Evolutionary conservation across 2,113 vertebrate genomes (phyloP), one percentile per base, ranked within the genome.

Genomic region (Scartelaos histophorus): DNA sequence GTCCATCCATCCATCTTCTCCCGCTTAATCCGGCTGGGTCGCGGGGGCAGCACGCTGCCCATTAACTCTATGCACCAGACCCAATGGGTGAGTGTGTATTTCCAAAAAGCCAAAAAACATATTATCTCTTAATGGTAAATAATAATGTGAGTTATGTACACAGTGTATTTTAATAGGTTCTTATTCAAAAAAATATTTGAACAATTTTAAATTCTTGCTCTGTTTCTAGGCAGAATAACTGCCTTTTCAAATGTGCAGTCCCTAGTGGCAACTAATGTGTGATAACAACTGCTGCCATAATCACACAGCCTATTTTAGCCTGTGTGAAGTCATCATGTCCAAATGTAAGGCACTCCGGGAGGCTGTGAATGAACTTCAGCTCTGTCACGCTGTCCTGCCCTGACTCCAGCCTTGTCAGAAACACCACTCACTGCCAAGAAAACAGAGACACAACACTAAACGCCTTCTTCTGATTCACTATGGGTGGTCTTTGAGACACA

Each of bases 401-500:
- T 64, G 61, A 64, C 61, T 64, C 61, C 61, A 64, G 35, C 9
- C 17, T 43, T 21, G 24, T 38, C 25, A 19, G 51, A 22, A 81
- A 73, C 73, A 73, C 7, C 22, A 24, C n/a, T 24, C 19, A 4
- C 69, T 51, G 22, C 69, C 80, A 87, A 34, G 61, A 71, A 73
- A 66, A 67, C 76, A 57, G 22, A 82, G 35, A 54, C 60, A 68
- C 58, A 47, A 82, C 80, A 81, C 61, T 73, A 1, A 62, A 67
- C 25, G 60, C 56, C 66, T 80, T 87, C 82, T 82, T 85, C 80
- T 75, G 58, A 29, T 16, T 61, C 78, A 76, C 69, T 17, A 73
- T 86, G 76, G 82, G 88, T 78, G 83, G 85, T 85, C 84, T 85
- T 60, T 79, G 81, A 84, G 73, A 80, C 72, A 11, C 70, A 70